Percentiles rank a stretch among this genome's conserved stretches.
Conservation (phyloP, 2,888 invertebrate species). For the Subacronicta megacephala region DNA sequence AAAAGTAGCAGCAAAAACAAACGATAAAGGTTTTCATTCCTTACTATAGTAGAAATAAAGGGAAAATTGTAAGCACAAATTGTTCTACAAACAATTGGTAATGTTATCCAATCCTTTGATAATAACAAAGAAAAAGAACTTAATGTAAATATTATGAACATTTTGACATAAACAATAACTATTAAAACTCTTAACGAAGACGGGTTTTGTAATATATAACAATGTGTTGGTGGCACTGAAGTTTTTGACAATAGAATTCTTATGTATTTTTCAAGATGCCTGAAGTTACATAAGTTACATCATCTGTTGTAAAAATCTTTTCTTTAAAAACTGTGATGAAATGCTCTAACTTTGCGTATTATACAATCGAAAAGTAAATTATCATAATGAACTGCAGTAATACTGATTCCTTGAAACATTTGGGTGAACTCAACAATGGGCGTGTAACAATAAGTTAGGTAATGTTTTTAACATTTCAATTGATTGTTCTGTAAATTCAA, state of each 20-base stretch:
- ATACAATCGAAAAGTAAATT: conserved; percentile 34
- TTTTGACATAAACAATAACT: conserved; percentile 23
- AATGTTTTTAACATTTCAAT: conserved; percentile 23
- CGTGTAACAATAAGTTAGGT: conserved; percentile 27
- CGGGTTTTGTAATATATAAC: conserved; percentile 43
- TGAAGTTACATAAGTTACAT: conserved; percentile 38
- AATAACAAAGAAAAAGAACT: conserved; percentile 13
- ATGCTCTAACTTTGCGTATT: conserved; percentile 41
- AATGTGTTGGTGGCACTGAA: conserved; percentile 21
- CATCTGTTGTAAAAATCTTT: conserved; percentile 14
- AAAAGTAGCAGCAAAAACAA: not conserved
- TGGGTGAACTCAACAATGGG: conserved; percentile 21
- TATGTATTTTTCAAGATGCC: conserved; percentile 6
- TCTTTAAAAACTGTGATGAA: conserved; percentile 33
- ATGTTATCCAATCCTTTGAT: conserved; percentile 9
- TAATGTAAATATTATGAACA: conserved; percentile 14
- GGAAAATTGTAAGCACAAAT: not conserved
- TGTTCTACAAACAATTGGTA: conserved; percentile 1
- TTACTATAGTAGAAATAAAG: not conserved
- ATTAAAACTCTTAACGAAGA: conserved; percentile 22
- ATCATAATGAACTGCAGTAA: conserved; percentile 36
- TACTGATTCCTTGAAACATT: conserved; percentile 24
- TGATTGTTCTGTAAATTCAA: conserved; percentile 18
- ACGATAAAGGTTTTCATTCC: not conserved
- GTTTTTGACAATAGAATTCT: conserved; percentile 22